These are phyloP conservation scores for Lasioglossum vierecki DNA, from an alignment of 2,888 invertebrate species.

Conservation along the genomic window DNA sequence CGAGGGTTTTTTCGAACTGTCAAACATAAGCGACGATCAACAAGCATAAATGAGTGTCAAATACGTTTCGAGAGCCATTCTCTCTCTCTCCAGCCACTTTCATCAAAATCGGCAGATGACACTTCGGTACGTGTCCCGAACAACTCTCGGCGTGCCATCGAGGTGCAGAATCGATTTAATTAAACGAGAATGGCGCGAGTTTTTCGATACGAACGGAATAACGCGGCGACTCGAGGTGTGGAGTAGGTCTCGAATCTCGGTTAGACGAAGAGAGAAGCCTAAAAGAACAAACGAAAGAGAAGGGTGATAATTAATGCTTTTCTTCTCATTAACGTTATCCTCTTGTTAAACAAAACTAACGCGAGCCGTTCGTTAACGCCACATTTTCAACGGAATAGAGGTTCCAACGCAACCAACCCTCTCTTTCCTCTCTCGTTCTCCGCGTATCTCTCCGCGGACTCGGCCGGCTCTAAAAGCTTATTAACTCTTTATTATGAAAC, in stretches of 20 bases:
- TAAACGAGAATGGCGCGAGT: constrained; percentile 38
- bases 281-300: background rate
- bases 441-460: background rate
- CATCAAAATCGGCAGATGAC: background rate
- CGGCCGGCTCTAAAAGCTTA: background rate
- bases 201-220: constrained; percentile 52
- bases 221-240: constrained; percentile 45
- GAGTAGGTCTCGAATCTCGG: background rate
- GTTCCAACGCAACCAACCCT: constrained; percentile 4
- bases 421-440: background rate
- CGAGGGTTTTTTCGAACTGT: background rate
- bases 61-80: background rate
- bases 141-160: constrained; percentile 27
- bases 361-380: constrained; percentile 18
- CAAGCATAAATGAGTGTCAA: background rate
- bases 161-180: constrained; percentile 61
- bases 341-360: constrained; percentile 7
- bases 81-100: background rate
- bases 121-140: background rate
- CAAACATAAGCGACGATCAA: background rate
- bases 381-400: constrained; percentile 7
- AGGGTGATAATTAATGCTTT: constrained; percentile 8
- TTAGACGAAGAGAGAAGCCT: background rate
- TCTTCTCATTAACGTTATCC: constrained; percentile 16
- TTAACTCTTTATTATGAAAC: constrained; percentile 5